Base-by-base conservation (phyloP, 2,888 invertebrate genomes). In the Urechis unicinctus region DNA sequence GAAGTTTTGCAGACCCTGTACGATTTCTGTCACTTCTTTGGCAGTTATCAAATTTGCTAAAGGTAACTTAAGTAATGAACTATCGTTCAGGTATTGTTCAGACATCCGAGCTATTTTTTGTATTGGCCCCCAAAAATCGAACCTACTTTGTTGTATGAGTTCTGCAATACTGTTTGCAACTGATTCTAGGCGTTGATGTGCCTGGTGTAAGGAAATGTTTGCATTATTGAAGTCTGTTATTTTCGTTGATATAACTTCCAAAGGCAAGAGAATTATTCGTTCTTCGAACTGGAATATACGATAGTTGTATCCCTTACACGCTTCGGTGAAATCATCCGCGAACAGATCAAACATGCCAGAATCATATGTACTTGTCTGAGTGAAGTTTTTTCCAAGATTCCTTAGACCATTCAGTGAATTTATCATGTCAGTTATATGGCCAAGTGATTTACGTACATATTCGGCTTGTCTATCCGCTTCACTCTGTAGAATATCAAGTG, bases 231-330 rank as follows among this genome's bases (percentile, higher is more conserved):
- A 56, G 6, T 47, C 22, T 22, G 13, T 24, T 9, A 56, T 36
- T 17, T 28, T 36, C 30, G 46, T 43, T 17, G 31, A 9, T 3
- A 56, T 53, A 6, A 43, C 17, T 5, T 42, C 30, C 6, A 36
- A 13, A 22, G 56, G 56, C 21, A 5, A 30, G 5, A 26, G 6
- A 21, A 56, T 29, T 17, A 56, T 43, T 4, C 53, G 17, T 6
- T 17, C 25, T n/a, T 56, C 30, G 17, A 42, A 47, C 29, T 48
- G 4, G 21, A 53, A 56, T 21, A 41, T 17, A n/a, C 48, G 2
- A 29, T 56, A 56, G 28, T 56, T 52, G 43, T 56, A 56, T 3
- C 21, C 13, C 24, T 21, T 36, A 21, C 46, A 13, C 6, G 13
- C 56, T 5, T 41, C 36, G 6, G 3, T 21, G 21, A 45, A 55